Conservation (phyloP, 2,888 invertebrate species). For the Acanthopleura granulata region DNA sequence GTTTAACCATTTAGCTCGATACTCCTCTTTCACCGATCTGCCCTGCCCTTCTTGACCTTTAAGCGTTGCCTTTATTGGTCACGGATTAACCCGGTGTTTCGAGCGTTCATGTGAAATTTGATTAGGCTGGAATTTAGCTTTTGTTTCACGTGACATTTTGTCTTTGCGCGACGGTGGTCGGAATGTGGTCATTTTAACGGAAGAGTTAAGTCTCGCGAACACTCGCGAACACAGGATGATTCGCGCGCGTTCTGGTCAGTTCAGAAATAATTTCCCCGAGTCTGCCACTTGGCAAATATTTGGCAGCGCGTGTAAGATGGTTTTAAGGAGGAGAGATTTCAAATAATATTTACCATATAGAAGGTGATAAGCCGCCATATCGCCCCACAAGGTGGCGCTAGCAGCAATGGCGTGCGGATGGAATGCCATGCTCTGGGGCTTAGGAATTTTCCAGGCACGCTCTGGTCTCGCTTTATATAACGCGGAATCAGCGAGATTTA, state of each 20-base stretch:
- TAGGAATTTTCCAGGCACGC: too few relatives aligned
- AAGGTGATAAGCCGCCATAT: constrained; percentile 12
- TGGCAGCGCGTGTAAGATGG: not conserved
- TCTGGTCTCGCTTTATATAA: too few relatives aligned
- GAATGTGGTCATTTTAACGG: constrained; percentile 6
- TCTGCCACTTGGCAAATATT: not conserved
- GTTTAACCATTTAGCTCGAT: too few relatives aligned
- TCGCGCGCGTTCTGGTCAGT: not conserved
- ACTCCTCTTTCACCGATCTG: too few relatives aligned
- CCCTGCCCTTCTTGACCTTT: too few relatives aligned
- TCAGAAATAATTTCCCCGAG: not conserved
- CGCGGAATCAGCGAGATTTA: too few relatives aligned
- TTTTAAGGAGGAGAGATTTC: not conserved
- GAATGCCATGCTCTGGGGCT: not conserved
- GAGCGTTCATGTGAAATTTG: constrained; percentile 4
- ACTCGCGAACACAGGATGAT: not conserved
- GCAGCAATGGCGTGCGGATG: not conserved
- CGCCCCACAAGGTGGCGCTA: constrained; percentile 7
- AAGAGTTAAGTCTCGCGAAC: constrained; percentile 7
- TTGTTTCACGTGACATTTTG: constrained; percentile 6
- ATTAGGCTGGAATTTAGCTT: constrained; percentile 10
- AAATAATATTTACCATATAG: constrained; percentile 1
- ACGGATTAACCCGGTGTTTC: not conserved
- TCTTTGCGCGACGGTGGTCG: not conserved
- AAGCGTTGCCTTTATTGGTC: too few relatives aligned